phyloP scores from a whole-genome alignment of 2,113 vertebrate genomes.

The Hydrolagus affinis region DNA sequence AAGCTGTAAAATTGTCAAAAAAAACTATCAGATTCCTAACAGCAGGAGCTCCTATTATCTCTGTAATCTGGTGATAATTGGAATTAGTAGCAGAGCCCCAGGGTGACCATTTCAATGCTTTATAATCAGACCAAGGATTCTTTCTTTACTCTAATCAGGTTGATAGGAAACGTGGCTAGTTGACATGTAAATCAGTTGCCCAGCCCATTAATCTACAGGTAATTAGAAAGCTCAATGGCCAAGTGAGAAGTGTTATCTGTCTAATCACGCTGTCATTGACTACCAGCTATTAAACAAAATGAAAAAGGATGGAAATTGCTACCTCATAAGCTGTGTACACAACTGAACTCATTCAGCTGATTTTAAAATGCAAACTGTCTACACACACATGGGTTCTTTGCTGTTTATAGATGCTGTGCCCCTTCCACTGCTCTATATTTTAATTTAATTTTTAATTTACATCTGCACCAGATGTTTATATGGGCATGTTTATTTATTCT shows the following conservation, averaged over 20 bases:
- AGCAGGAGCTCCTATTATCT: slow-evolving; percentile 58
- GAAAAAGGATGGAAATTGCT: slow-evolving; percentile 45
- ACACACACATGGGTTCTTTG: neutral
- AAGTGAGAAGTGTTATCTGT: slow-evolving; percentile 51
- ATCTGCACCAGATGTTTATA: neutral
- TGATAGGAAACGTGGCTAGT: slow-evolving; percentile 46
- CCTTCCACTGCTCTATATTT: neutral
- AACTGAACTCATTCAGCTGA: slow-evolving; percentile 23
- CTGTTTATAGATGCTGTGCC: neutral
- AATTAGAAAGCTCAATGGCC: slow-evolving; percentile 54
- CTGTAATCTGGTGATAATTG: slow-evolving; percentile 64
- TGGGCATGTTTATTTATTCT: neutral
- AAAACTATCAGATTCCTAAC: slow-evolving; percentile 48
- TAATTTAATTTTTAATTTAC: neutral
- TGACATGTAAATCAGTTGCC: slow-evolving; percentile 41
- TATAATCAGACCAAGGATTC: slow-evolving; percentile 48
- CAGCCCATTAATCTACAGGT: slow-evolving; percentile 52
- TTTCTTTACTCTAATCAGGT: slow-evolving; percentile 42
- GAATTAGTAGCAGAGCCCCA: slow-evolving; percentile 55
- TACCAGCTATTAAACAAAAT: slow-evolving; percentile 47
- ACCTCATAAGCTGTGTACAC: slow-evolving; percentile 35
- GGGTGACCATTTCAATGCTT: slow-evolving; percentile 50
- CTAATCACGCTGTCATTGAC: slow-evolving; percentile 53
- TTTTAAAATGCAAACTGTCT: slow-evolving; percentile 7
- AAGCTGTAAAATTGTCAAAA: slow-evolving; percentile 39